phyloP scores from a whole-genome alignment of 2,797 vertebrate genomes.

The Glossophaga mutica region DNA sequence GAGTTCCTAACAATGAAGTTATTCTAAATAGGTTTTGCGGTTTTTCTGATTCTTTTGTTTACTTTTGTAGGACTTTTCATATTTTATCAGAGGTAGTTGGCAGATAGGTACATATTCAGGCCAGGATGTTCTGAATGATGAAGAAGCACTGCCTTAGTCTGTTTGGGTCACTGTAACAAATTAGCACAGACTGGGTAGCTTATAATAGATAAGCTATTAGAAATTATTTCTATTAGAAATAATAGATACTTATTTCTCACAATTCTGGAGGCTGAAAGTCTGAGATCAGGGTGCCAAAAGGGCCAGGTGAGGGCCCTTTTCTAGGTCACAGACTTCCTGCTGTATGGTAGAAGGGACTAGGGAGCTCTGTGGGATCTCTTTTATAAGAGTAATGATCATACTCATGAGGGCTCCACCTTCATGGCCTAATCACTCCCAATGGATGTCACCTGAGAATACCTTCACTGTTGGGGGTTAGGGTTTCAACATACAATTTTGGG shows the following conservation, averaged over 20 bases:
- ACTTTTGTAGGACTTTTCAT: not conserved
- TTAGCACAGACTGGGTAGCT: not conserved
- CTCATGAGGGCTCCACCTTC: not conserved
- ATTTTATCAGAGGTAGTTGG: constrained; percentile 7
- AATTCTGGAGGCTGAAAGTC: not conserved
- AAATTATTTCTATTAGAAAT: too few relatives aligned
- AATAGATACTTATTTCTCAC: not conserved
- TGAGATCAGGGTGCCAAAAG: not conserved
- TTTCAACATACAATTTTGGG: not conserved
- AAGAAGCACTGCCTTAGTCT: not conserved
- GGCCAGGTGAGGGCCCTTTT: not conserved
- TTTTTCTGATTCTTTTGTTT: not conserved
- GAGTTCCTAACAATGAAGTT: constrained; percentile 64
- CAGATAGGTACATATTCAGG: not conserved
- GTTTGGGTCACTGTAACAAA: not conserved
- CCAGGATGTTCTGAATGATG: not conserved
- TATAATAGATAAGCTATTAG: too few relatives aligned
- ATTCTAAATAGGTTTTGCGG: constrained; percentile 55
- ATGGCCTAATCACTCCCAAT: not conserved
- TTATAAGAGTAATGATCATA: not conserved
- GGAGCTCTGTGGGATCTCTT: not conserved
- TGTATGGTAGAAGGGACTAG: not conserved
- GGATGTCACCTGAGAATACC: not conserved
- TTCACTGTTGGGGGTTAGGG: not conserved
- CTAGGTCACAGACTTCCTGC: not conserved